Percentiles rank a stretch among this genome's conserved stretches.
Evolutionary conservation across 2,888 invertebrate genomes (phyloP).

Genomic region (Mimachlamys varia): DNA sequence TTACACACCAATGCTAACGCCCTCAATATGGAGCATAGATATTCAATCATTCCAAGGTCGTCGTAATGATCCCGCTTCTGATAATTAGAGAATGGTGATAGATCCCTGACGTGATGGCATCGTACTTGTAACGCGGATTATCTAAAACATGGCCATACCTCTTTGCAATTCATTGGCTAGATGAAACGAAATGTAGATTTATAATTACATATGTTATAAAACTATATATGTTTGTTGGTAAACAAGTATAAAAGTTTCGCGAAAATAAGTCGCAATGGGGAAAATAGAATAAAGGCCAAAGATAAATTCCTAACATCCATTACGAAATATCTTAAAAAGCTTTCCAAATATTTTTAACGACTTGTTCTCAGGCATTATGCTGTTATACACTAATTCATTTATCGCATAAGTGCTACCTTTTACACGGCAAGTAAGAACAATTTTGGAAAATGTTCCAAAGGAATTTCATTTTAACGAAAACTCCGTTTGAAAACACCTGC

Average conservation of each 20-base stretch:
- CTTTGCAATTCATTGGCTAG: background rate
- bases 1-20: background rate
- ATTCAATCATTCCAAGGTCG: slow-evolving; percentile 17
- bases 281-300: background rate
- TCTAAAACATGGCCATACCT: background rate
- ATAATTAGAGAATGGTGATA: background rate
- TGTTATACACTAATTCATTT: background rate
- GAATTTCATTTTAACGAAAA: background rate
- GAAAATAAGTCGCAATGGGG: background rate
- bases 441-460: background rate
- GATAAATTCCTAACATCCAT: background rate
- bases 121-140: background rate
- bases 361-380: background rate
- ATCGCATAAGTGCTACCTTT: background rate
- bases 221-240: background rate
- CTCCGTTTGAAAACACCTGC: background rate
- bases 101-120: background rate
- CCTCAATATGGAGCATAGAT: background rate
- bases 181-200: no score
- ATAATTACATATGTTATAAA: no score
- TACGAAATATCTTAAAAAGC: background rate
- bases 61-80: background rate
- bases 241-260: background rate
- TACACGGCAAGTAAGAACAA: background rate
- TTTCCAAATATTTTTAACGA: background rate